phyloP scores from a whole-genome alignment of 2,113 vertebrate genomes.

The Oryzias curvinotus region DNA sequence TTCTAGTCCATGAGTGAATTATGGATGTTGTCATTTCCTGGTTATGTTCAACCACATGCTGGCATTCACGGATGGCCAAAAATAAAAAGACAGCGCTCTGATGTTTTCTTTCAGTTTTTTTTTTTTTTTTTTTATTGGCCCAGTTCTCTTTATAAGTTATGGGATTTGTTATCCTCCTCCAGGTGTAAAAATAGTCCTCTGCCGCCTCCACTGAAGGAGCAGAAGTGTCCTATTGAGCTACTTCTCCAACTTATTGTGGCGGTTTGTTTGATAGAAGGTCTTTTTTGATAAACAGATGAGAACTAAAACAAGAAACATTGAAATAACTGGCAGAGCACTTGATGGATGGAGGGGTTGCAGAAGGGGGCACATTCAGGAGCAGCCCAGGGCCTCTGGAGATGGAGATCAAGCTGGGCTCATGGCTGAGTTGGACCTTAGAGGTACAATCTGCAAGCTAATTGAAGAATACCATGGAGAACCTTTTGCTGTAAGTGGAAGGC shows the following conservation, averaged over 20 bases:
- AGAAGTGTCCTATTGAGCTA: conserved; percentile 32
- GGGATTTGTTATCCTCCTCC: conserved; percentile 32
- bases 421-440: conserved; percentile 28
- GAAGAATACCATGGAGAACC: conserved; percentile 62
- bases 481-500: conserved; percentile 30
- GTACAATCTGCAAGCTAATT: conserved; percentile 64
- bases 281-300: no score
- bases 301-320: no score
- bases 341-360: conserved; percentile 18
- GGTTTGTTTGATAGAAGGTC: no score
- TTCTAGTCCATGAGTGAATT: conserved; percentile 49
- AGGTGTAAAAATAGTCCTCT: conserved; percentile 52
- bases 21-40: conserved; percentile 71
- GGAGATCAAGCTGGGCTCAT: conserved; percentile 30
- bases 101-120: conserved; percentile 50
- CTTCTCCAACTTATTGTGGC: conserved; percentile 9
- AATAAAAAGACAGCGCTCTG: conserved; percentile 59
- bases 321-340: not conserved
- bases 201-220: conserved; percentile 14
- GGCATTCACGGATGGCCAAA: conserved; percentile 59
- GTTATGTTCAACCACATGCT: conserved; percentile 67
- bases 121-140: conserved; percentile 58
- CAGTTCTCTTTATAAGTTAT: conserved; percentile 59
- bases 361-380: conserved; percentile 45
- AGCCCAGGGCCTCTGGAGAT: conserved; percentile 38